Base-by-base conservation (phyloP, 2,888 invertebrate genomes). In the Schizaphis graminum region DNA sequence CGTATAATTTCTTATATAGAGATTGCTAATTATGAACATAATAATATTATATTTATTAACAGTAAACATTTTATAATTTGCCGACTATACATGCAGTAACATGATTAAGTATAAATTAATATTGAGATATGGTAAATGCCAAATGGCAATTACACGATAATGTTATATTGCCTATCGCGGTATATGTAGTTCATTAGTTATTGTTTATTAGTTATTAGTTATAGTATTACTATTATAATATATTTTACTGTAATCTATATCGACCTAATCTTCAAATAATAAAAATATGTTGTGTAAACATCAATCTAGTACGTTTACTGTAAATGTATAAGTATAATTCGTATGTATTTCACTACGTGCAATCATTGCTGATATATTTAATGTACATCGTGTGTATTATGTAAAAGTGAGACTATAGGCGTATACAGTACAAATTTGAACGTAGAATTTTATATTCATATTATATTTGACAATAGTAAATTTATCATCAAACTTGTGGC, bases 401-500 rank as follows among this genome's bases (percentile, higher is more conserved):
- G 77, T 35, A 77, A 21, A 77, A 77, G 35, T 77, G 21, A 35
- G 8, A 35, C 35, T 77, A 77, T 7, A 21, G 21, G 21, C 8
- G 21, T 77, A 28, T 28, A 61, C 61, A 35, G 21, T 77, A 35
- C 77, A 77, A 35, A 35, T 21, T 77, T 77, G 7, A 77, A 77
- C 16, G 77, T 35, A 35, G 21, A 77, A 24, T 77, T 35, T 35
- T 77, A 77, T 77, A 77, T 35, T 77, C 77, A 77, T 77, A 77
- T 77, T 21, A 77, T 77, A 8, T 77, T 35, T 35, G 35, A 77
- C 77, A 35, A 77, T 77, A 35, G 77, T 77, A 77, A 21, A 77
- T 77, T 77, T 35, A 57, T 41, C 21, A 47, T 67, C 90, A 90
- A 90, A 90, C 61, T 90, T 90, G 61, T n/a, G 16, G 47, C 3